Evolutionary conservation across 2,888 invertebrate genomes (phyloP).

Genomic region (Pammene fasciana): DNA sequence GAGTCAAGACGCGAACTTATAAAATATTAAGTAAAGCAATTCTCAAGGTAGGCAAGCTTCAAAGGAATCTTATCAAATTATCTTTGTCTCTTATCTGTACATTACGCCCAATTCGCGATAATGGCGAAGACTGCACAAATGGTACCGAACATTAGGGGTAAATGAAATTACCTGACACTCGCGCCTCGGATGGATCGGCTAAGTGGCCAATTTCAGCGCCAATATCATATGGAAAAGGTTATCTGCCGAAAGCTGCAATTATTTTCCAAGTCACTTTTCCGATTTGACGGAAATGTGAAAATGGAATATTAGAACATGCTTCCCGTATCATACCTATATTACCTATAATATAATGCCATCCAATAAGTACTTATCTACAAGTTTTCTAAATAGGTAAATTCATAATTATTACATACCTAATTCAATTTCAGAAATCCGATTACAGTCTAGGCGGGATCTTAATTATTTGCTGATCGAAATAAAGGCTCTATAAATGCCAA

Average conservation of each 20-base stretch:
- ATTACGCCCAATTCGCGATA: constrained; percentile 35
- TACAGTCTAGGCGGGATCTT: no score
- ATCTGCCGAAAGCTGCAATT: constrained; percentile 24
- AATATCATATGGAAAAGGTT: constrained; percentile 35
- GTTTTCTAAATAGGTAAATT: no score
- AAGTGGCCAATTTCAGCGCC: constrained; percentile 37
- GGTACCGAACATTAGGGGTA: constrained; percentile 37
- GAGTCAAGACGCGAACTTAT: background rate
- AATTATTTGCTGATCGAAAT: no score
- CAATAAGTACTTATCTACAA: no score
- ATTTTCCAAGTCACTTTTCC: constrained; percentile 17
- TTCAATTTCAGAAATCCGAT: background rate
- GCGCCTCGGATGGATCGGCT: constrained; percentile 30
- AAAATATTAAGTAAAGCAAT: constrained; percentile 12
- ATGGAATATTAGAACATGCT: background rate
- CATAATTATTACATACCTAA: background rate
- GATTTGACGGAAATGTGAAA: constrained; percentile 21
- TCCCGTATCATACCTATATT: background rate
- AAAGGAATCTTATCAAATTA: constrained; percentile 32
- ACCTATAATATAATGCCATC: no score
- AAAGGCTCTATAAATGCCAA: background rate
- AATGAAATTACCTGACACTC: constrained; percentile 37
- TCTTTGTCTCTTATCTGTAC: constrained; percentile 29
- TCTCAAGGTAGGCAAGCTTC: constrained; percentile 18
- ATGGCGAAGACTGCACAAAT: constrained; percentile 37